Conservation (phyloP, 2,113 vertebrate genomes). For the Ochotona curzoniae region DNA sequence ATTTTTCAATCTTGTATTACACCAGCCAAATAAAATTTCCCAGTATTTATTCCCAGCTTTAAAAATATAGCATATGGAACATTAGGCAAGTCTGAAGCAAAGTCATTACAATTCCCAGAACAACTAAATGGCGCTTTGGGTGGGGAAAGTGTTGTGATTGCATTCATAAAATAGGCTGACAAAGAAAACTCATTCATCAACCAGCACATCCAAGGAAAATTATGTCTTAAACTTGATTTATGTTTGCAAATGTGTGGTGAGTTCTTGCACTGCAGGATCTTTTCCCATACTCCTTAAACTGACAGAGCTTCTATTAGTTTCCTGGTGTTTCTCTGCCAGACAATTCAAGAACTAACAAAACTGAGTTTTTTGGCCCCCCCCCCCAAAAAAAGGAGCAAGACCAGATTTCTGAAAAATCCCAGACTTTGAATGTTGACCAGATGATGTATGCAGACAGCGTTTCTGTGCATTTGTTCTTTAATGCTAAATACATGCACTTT, state of each 20-base stretch:
- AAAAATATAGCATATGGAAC: conserved; percentile 28
- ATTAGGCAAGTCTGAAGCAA: conserved; percentile 36
- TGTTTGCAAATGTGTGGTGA: conserved; percentile 51
- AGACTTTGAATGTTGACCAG: neutral
- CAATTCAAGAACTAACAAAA: neutral
- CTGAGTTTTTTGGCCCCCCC: neutral
- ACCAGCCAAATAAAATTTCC: neutral
- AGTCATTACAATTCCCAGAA: neutral
- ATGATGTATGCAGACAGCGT: neutral
- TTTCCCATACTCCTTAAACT: conserved; percentile 12
- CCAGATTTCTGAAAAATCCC: neutral
- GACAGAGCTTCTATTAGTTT: neutral
- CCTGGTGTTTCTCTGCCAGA: neutral
- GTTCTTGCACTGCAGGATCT: conserved; percentile 17
- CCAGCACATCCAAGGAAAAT: conserved; percentile 10
- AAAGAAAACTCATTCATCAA: conserved; percentile 44
- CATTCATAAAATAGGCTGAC: conserved; percentile 16
- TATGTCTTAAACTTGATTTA: conserved; percentile 24
- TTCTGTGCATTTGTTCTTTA: neutral
- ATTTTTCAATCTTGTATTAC: conserved; percentile 41
- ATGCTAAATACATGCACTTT: neutral
- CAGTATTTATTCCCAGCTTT: conserved; percentile 31
- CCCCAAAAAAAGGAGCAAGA: neutral
- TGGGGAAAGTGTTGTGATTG: conserved; percentile 54
- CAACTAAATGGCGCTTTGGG: conserved; percentile 13